Base-by-base conservation (phyloP, 2,113 vertebrate genomes). In the Toxotes jaculatrix region DNA sequence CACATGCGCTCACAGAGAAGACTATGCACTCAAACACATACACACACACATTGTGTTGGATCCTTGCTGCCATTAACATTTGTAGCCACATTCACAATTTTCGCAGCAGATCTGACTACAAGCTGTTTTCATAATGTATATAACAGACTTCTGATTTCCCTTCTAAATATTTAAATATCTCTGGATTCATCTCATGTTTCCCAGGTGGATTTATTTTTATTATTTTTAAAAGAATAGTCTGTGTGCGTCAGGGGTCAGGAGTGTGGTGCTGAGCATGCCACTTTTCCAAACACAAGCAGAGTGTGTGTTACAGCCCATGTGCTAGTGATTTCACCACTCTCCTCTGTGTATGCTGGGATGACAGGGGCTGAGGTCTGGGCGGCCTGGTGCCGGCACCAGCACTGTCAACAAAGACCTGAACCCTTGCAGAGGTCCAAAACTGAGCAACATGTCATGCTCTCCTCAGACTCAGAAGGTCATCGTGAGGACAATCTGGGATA, bases 321-420 rank as follows among this genome's bases (percentile, higher is more conserved):
- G 94, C 89, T 81, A 93, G 93, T 94, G 91, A 94, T 95, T 94
- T 94, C 61, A 47, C 45, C 71, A 0, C 40, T 75, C 79, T 85
- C 67, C 84, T 87, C 60, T 87, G 88, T 89, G 80, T 83, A 85
- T 9, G 56, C 71, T 84, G 78, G 81, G 79, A 70, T 82, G 83
- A 92, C 88, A 91, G 79, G 80, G 66, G 88, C 87, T 85, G 88
- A 90, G 84, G 82, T 90, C 86, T 90, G 64, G 80, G 70, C 74
- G 69, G 73, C 84, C 59, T 40, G 59, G 68, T 85, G 67, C 78
- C 47, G 56, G 82, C 88, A 82, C 77, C 78, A 40, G 65, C 84
- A 49, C 74, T 85, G 88, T 93, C 91, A 88, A 83, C 87, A 71
- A 68, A 68, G 72, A 78, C 80, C 80, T 32, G 5, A 38, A 59